Evolutionary conservation across 1,140 invertebrate species (phyloP).

Genomic region (Archivesica marissinica): DNA sequence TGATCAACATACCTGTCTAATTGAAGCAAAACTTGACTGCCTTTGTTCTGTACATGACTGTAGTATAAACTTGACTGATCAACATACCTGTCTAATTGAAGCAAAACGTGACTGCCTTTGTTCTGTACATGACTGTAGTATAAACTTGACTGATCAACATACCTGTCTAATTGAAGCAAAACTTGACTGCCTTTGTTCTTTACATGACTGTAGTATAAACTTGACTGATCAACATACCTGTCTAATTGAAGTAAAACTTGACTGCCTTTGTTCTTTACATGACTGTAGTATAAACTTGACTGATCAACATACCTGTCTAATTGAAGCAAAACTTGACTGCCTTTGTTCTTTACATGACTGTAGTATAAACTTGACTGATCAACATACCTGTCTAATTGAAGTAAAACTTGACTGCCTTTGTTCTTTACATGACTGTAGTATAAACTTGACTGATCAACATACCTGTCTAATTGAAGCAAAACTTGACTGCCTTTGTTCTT

Average conservation of each 20-base stretch:
- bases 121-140: too few relatives aligned
- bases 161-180: too few relatives aligned
- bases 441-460: too few relatives aligned
- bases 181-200: background rate
- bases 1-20: slow-evolving; percentile 74
- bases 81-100: slow-evolving; percentile 69
- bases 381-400: slow-evolving; percentile 73
- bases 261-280: slow-evolving; percentile 66
- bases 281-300: slow-evolving; percentile 70
- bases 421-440: background rate
- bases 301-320: slow-evolving; percentile 70
- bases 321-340: background rate
- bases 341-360: slow-evolving; percentile 51
- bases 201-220: background rate
- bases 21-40: slow-evolving; percentile 72
- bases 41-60: slow-evolving; percentile 68
- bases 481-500: background rate
- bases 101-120: background rate
- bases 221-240: too few relatives aligned
- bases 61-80: slow-evolving; percentile 76
- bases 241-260: slow-evolving; percentile 73
- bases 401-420: slow-evolving; percentile 71
- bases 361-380: background rate
- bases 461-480: slow-evolving; percentile 68
- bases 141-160: too few relatives aligned